Evolutionary conservation across 2,797 vertebrate genomes (phyloP).

Genomic region (Gadopsis bispinosus): DNA sequence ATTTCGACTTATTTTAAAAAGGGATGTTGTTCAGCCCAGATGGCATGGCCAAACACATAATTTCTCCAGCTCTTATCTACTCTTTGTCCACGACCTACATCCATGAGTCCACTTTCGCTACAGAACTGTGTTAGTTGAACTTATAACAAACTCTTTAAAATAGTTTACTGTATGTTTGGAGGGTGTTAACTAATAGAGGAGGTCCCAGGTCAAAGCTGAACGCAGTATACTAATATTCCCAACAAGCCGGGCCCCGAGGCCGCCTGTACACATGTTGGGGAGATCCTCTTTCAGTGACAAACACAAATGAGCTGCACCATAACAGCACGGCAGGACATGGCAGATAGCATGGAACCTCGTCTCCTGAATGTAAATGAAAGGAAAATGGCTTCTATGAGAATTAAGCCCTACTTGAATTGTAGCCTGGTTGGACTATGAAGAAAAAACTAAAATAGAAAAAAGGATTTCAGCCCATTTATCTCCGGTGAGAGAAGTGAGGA

Average conservation of each 20-base stretch:
- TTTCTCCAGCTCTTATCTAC: neutral
- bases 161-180: neutral
- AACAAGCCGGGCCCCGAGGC: slow-evolving; percentile 6
- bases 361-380: slow-evolving; percentile 10
- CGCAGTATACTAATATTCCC: neutral
- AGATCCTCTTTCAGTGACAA: slow-evolving; percentile 25
- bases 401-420: slow-evolving; percentile 40
- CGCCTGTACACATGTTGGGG: neutral
- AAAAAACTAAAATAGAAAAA: slow-evolving; percentile 1
- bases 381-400: neutral
- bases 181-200: neutral
- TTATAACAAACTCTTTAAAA: neutral
- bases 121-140: neutral
- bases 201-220: neutral
- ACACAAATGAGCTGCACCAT: slow-evolving; percentile 15
- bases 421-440: slow-evolving; percentile 31
- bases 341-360: neutral
- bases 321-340: neutral
- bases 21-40: neutral
- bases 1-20: too few relatives aligned
- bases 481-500: slow-evolving; percentile 49
- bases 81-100: neutral
- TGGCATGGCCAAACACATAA: neutral
- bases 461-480: slow-evolving; percentile 61
- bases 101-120: neutral